These are phyloP conservation scores for Corythucha ciliata DNA, from an alignment of 2,888 invertebrate genomes.

Conservation along the genomic window DNA sequence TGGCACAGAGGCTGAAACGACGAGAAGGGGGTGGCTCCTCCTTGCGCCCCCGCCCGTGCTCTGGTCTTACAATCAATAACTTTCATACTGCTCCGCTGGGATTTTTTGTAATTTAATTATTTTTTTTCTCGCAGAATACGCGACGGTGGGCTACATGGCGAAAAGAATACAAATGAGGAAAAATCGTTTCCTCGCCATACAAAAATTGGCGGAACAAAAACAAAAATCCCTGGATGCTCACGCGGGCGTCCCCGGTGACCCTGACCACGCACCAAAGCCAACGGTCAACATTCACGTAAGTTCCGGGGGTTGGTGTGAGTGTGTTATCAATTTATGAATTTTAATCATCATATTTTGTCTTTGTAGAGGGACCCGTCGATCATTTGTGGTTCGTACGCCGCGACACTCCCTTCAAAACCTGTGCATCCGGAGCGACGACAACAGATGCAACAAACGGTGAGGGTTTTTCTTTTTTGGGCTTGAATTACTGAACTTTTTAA, in stretches of 20 bases:
- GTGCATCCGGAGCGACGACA: slow-evolving; percentile 40
- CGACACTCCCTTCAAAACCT: slow-evolving; percentile 22
- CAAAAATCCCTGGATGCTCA: slow-evolving; percentile 60
- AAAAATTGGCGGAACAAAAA: slow-evolving; percentile 87
- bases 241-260: slow-evolving; percentile 48
- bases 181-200: slow-evolving; percentile 79
- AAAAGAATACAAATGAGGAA: slow-evolving; percentile 95
- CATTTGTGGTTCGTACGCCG: slow-evolving; percentile 23
- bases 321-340: not conserved
- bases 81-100: not conserved
- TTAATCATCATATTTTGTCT: slow-evolving; percentile 10
- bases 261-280: slow-evolving; percentile 55
- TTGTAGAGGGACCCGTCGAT: slow-evolving; percentile 23
- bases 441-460: slow-evolving; percentile 43
- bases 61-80: not conserved
- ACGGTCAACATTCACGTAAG: slow-evolving; percentile 18
- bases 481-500: no score
- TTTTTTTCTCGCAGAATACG: slow-evolving; percentile 64
- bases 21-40: no score
- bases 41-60: slow-evolving; percentile 1
- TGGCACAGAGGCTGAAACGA: no score
- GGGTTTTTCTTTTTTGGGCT: no score
- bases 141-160: slow-evolving; percentile 95
- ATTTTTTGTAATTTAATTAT: not conserved
- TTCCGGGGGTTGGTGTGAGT: no score